phyloP scores from a whole-genome alignment of 2,797 vertebrate genomes.

The Micrastur ruficollis region DNA sequence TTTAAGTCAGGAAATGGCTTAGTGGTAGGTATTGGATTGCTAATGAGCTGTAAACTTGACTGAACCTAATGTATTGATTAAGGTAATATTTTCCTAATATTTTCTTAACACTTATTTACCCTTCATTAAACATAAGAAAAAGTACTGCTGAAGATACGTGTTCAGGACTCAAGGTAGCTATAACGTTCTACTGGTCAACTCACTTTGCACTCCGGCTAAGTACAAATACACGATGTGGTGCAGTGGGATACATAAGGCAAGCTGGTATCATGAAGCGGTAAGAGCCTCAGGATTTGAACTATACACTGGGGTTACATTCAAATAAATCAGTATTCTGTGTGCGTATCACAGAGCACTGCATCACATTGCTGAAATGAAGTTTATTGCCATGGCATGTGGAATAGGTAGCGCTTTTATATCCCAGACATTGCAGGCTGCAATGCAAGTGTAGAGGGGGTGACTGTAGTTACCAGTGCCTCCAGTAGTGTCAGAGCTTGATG shows the following conservation, averaged over 20 bases:
- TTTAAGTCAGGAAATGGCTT: neutral
- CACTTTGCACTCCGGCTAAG: neutral
- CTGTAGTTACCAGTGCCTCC: neutral
- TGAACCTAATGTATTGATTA: neutral
- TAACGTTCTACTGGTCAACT: neutral
- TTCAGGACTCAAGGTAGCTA: neutral
- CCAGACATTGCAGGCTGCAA: neutral
- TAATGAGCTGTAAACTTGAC: neutral
- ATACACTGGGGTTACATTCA: neutral
- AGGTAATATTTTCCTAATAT: neutral
- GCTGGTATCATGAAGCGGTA: neutral
- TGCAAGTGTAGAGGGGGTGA: neutral
- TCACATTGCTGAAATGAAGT: neutral
- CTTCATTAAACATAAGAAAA: neutral
- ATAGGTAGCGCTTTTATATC: neutral
- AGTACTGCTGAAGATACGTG: neutral
- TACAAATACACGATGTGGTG: accelerated
- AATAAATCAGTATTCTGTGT: neutral
- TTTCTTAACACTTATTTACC: neutral
- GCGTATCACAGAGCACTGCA: neutral
- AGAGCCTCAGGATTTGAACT: neutral
- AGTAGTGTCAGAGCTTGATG: neutral
- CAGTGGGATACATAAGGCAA: neutral
- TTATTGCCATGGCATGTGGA: neutral
- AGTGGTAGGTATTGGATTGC: neutral